Conservation (phyloP, 1,140 invertebrate species). For the Conus betulinus region DNA sequence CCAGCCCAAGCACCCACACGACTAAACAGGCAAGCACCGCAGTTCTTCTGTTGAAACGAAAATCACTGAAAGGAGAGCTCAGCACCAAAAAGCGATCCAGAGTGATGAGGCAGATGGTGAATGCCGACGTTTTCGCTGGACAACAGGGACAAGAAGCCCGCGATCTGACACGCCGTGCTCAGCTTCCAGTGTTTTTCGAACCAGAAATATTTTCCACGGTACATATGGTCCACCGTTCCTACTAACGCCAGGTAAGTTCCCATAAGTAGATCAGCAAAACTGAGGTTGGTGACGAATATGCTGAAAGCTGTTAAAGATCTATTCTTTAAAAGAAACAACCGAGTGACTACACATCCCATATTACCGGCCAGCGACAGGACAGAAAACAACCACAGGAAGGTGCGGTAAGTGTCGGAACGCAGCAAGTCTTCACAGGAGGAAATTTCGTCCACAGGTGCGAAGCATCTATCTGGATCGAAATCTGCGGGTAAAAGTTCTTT, state of each 20-base stretch:
- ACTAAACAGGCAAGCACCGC: background rate
- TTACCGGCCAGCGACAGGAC: conserved; percentile 52
- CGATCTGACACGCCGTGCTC: conserved; percentile 52
- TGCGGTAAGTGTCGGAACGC: conserved; percentile 36
- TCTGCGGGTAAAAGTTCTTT: conserved; percentile 27
- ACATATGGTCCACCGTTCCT: conserved; percentile 32
- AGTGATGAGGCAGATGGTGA: conserved; percentile 52
- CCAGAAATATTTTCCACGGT: conserved; percentile 54
- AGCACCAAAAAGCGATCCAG: conserved; percentile 48
- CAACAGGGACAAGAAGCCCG: conserved; percentile 53
- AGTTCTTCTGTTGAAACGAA: conserved; percentile 33
- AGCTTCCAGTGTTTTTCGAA: conserved; percentile 54
- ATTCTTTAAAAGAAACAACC: conserved; percentile 26
- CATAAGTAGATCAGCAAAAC: conserved; percentile 40
- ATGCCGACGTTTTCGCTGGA: conserved; percentile 38
- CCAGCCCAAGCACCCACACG: conserved; percentile 39
- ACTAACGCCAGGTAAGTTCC: conserved; percentile 37
- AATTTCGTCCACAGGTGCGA: conserved; percentile 45
- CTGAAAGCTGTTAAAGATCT: conserved; percentile 45
- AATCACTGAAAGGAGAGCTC: conserved; percentile 55
- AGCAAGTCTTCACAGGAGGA: conserved; percentile 57
- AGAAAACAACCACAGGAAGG: conserved; percentile 51
- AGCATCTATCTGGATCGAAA: conserved; percentile 6
- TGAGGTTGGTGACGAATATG: conserved; percentile 54
- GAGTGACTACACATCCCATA: conserved; percentile 26